phyloP scores from a whole-genome alignment of 2,797 vertebrate genomes.

The Artibeus jamaicensis region DNA sequence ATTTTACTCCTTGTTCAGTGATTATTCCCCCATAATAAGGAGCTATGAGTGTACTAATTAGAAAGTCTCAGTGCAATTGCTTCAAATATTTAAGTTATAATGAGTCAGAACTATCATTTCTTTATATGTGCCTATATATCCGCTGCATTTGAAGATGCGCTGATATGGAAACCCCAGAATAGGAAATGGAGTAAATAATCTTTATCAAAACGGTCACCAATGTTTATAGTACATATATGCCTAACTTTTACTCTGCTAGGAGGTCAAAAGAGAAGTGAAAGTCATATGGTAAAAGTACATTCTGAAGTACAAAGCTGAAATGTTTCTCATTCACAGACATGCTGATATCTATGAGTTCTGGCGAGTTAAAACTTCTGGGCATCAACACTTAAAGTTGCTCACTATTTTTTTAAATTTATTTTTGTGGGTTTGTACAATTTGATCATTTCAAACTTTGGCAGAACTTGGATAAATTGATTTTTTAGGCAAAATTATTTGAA shows the following conservation, averaged over 20 bases:
- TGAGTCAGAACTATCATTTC: background rate
- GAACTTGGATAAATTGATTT: constrained; percentile 47
- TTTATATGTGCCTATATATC: background rate
- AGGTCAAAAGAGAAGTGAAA: background rate
- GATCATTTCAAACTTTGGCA: constrained; percentile 42
- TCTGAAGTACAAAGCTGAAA: background rate
- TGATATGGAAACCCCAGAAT: background rate
- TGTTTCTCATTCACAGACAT: background rate
- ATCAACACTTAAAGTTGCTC: background rate
- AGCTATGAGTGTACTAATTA: background rate
- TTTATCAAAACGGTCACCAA: background rate
- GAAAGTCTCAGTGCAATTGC: background rate
- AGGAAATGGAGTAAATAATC: background rate
- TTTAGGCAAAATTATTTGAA: constrained; percentile 71
- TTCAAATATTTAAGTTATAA: background rate
- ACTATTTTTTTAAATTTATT: background rate
- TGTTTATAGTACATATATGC: background rate
- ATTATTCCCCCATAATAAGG: background rate
- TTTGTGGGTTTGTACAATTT: background rate
- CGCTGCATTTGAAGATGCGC: background rate
- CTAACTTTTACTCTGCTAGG: background rate
- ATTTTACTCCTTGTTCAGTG: background rate
- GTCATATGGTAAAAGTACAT: background rate
- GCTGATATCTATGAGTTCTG: background rate
- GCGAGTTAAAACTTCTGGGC: background rate